phyloP scores from a whole-genome alignment of 2,888 invertebrate genomes.

The Ecliptopera silaceata region DNA sequence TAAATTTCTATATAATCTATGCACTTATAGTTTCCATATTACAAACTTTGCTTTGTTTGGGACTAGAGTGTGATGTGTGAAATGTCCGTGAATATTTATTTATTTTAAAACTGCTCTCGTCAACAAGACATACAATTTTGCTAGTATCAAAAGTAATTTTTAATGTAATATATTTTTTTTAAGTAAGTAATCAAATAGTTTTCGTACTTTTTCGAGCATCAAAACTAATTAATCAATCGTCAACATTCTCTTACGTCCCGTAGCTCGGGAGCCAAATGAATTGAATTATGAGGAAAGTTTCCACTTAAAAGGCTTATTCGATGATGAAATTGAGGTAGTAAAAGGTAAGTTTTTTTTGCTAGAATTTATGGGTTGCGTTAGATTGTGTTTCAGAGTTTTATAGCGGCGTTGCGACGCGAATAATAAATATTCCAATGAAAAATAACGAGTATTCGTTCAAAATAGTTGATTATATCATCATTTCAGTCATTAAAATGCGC shows the following conservation, averaged over 20 bases:
- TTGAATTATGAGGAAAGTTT: slow-evolving; percentile 41
- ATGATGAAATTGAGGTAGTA: slow-evolving; percentile 16
- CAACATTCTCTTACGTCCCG: slow-evolving; percentile 30
- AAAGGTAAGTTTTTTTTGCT: slow-evolving; percentile 13
- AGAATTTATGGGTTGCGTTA: slow-evolving; percentile 12
- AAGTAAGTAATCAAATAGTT: too few relatives aligned
- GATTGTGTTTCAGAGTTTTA: slow-evolving; percentile 14
- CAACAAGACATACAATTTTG: too few relatives aligned
- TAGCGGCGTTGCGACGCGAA: background rate
- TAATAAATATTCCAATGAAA: slow-evolving; percentile 1
- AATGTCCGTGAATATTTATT: too few relatives aligned
- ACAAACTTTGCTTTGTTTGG: too few relatives aligned
- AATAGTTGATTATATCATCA: background rate
- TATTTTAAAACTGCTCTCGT: too few relatives aligned
- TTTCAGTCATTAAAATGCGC: slow-evolving; percentile 13
- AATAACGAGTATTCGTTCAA: background rate
- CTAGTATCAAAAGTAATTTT: too few relatives aligned
- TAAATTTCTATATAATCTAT: too few relatives aligned
- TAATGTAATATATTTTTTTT: slow-evolving; percentile 40
- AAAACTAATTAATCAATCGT: slow-evolving; percentile 44
- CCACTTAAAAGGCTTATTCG: slow-evolving; percentile 33
- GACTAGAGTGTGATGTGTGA: too few relatives aligned
- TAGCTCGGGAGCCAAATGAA: slow-evolving; percentile 31
- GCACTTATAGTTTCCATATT: too few relatives aligned
- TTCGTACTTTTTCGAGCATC: slow-evolving; percentile 40